Evolutionary conservation across 2,888 invertebrate species (phyloP), one percentile per base, ranked within the genome.

Genomic region (Incurvaria masculella): DNA sequence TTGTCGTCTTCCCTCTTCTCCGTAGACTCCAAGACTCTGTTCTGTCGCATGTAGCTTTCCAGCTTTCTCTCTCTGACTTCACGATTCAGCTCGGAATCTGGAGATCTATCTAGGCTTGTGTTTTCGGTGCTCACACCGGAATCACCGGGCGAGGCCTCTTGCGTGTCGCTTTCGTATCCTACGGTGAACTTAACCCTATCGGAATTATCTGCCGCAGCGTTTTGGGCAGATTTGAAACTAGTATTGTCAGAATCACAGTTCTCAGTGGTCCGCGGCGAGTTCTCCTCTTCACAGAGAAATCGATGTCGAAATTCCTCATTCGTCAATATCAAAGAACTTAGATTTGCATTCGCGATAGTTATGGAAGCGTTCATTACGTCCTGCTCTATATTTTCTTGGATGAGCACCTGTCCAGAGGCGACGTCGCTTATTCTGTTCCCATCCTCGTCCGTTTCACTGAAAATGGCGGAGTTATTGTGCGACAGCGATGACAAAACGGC

Each of bases 41-140:
- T 78, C 54, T 72, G 72, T 62, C 70, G 65, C 65, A 73, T 71
- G 53, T 66, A 75, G 49, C 69, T 66, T 44, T 63, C 45, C 26
- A 8, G 17, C 43, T 44, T 67, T 45, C 69, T 63, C 42, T 47
- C 17, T 54, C 67, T 68, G 4, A 69, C 53, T 5, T 65, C 64
- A 57, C 69, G 71, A 51, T 57, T 72, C 48, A 74, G 66, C 49
- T 85, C 83, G 2, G 81, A 69, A 50, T 82, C 84, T 1, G 85
- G 84, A 10, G 84, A 83, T 59, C 84, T 68, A 62, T 85, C 84
- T 59, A 87, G 66, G 57, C 87, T 87, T 23, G 87, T 87, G 53
- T 86, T 88, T 63, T 87, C 88, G 20, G 88, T 88, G 59, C 87
- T 86, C 45, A 88, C 85, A 1, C 88, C 87, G 0, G 87, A 87